Conservation (phyloP, 2,888 invertebrate genomes). For the Himalopsyche kuldschensis region DNA sequence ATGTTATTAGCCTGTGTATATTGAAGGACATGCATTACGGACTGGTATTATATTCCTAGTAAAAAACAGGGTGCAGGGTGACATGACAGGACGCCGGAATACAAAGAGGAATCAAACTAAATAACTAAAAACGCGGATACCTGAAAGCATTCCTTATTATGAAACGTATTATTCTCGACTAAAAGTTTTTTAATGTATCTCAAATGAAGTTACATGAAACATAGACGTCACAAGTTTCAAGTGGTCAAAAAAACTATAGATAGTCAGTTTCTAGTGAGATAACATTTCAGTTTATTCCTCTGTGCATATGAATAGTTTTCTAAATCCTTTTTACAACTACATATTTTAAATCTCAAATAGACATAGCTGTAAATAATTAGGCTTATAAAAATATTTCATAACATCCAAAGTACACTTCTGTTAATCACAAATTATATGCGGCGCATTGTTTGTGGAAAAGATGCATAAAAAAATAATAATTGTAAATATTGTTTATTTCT, state of each 20-base stretch:
- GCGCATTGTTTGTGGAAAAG: neutral
- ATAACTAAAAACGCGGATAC: no score
- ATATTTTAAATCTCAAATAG: neutral
- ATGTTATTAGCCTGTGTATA: neutral
- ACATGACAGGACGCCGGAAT: no score
- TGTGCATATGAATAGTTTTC: no score
- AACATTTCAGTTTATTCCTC: no score
- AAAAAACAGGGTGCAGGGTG: neutral
- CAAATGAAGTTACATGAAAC: no score
- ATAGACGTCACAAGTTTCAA: no score
- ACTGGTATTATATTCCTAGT: neutral
- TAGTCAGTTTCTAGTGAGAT: no score
- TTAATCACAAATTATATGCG: neutral
- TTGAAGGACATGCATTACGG: neutral
- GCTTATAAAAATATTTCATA: neutral
- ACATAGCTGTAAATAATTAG: neutral
- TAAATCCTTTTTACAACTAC: neutral
- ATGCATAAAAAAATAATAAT: neutral
- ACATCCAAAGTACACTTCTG: neutral
- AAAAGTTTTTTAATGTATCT: no score
- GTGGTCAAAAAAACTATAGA: no score
- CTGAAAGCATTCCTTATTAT: no score
- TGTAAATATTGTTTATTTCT: neutral
- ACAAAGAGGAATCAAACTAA: no score
- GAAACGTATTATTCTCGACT: no score